A percentile compares a stretch with the other conserved stretches of the same genome.
Evolutionary conservation across 2,797 vertebrate species (phyloP).

Genomic region (Malurus leucopterus): DNA sequence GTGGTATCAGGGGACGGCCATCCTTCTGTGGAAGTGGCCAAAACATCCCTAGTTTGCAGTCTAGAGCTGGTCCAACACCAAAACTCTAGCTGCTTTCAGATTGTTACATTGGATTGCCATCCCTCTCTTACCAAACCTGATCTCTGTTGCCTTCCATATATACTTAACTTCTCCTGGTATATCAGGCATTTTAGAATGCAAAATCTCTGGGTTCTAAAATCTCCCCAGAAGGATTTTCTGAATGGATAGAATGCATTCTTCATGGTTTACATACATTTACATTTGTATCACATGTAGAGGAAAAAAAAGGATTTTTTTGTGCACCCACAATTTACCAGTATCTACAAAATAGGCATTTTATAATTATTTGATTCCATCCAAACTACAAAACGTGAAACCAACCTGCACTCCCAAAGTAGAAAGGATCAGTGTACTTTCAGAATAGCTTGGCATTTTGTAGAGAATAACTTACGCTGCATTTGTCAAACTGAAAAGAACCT

Average conservation of each 20-base stretch:
- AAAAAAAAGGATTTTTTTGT: neutral
- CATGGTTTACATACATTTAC: neutral
- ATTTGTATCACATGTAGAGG: neutral
- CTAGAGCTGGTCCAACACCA: neutral
- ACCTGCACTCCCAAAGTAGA: neutral
- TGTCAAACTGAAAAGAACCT: conserved; percentile 29
- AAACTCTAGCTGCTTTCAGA: neutral
- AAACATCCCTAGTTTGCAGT: neutral
- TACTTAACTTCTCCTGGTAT: neutral
- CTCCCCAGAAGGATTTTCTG: neutral
- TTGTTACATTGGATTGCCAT: neutral
- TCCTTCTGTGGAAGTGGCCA: neutral
- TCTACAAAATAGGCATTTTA: neutral
- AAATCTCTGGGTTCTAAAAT: neutral
- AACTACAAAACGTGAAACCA: neutral
- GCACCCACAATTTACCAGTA: neutral
- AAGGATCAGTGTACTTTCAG: neutral
- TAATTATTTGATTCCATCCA: neutral
- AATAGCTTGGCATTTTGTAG: conserved; percentile 20
- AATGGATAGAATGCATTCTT: neutral
- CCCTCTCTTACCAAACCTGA: neutral
- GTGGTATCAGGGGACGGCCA: rapidly evolving
- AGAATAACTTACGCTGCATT: neutral
- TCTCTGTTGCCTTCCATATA: neutral
- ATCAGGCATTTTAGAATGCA: neutral